Percentiles rank a stretch among this genome's conserved stretches.
Conservation (phyloP, 2,888 invertebrate species). For the Dilophus febrilis region DNA sequence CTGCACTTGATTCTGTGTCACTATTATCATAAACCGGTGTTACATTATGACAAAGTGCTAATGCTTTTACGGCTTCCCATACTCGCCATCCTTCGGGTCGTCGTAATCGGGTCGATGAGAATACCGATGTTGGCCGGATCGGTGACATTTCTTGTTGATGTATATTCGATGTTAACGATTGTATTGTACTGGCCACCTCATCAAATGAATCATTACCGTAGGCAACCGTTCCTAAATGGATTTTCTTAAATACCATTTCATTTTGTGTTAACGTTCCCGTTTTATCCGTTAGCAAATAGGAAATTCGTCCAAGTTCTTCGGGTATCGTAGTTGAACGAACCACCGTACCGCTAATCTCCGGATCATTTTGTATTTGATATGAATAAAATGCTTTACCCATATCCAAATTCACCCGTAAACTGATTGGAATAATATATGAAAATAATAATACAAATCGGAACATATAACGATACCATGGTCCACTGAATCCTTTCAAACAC, state of each 20-base stretch:
- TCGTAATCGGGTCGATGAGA: slow-evolving; percentile 33
- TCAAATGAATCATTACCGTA: slow-evolving; percentile 52
- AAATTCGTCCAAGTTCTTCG: slow-evolving; percentile 91
- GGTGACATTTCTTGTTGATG: slow-evolving; percentile 15
- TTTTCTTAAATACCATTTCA: slow-evolving; percentile 93
- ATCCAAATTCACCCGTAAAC: slow-evolving; percentile 92
- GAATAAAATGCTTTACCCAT: slow-evolving; percentile 98
- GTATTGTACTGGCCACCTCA: slow-evolving; percentile 26
- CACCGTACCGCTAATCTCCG: slow-evolving; percentile 82
- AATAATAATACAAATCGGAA: slow-evolving; percentile 93
- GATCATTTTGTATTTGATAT: slow-evolving; percentile 89
- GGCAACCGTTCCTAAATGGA: slow-evolving; percentile 85
- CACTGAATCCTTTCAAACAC: slow-evolving; percentile 86
- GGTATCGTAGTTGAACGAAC: slow-evolving; percentile 97
- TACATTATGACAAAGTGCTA: slow-evolving; percentile 97
- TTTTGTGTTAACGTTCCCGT: slow-evolving; percentile 98
- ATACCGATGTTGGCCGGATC: slow-evolving; percentile 6
- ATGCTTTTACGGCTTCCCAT: slow-evolving; percentile 78
- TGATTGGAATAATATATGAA: slow-evolving; percentile 98
- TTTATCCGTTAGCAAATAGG: slow-evolving; percentile 93
- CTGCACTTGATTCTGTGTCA: slow-evolving; percentile 4
- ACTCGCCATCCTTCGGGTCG: slow-evolving; percentile 57
- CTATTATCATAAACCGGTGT: slow-evolving; percentile 79
- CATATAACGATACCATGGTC: slow-evolving; percentile 91
- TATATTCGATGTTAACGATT: slow-evolving; percentile 15